Conservation (phyloP, 2,888 invertebrate genomes). For the Acanthosepion lycidas region DNA sequence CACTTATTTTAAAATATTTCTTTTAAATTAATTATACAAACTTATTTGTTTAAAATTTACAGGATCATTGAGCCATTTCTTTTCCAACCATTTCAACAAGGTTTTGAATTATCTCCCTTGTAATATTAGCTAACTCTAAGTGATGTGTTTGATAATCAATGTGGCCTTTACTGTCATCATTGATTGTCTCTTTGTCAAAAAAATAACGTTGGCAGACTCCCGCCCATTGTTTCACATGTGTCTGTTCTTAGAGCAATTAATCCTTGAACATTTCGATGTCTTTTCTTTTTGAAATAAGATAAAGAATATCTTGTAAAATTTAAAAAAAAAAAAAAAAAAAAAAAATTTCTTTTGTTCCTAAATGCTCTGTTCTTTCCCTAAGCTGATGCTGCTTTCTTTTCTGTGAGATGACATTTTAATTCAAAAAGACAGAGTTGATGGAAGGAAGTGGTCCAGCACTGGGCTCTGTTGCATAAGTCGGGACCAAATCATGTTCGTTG, state of each 20-base stretch:
- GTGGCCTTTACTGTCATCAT: too few relatives aligned
- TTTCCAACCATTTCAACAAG: neutral
- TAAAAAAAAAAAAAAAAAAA: too few relatives aligned
- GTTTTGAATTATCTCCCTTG: neutral
- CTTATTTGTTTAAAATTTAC: too few relatives aligned
- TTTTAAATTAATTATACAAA: too few relatives aligned
- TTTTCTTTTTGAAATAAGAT: neutral
- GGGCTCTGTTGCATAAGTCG: conserved; percentile 57
- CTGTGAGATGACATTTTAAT: conserved; percentile 48
- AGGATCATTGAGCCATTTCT: neutral
- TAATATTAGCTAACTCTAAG: neutral
- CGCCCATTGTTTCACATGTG: neutral
- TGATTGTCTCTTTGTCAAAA: too few relatives aligned
- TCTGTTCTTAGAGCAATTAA: neutral
- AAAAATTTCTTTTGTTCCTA: neutral
- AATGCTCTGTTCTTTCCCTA: neutral
- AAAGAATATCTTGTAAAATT: neutral
- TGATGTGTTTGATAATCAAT: too few relatives aligned
- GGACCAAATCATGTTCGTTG: conserved; percentile 63
- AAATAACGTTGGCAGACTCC: neutral
- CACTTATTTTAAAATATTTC: too few relatives aligned
- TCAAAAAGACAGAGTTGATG: conserved; percentile 67
- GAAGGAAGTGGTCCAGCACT: conserved; percentile 64
- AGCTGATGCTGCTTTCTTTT: neutral
- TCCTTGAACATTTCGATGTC: neutral